Evolutionary conservation across 2,113 vertebrate species (phyloP).

Genomic region (Sterrhoptilus dennistouni): DNA sequence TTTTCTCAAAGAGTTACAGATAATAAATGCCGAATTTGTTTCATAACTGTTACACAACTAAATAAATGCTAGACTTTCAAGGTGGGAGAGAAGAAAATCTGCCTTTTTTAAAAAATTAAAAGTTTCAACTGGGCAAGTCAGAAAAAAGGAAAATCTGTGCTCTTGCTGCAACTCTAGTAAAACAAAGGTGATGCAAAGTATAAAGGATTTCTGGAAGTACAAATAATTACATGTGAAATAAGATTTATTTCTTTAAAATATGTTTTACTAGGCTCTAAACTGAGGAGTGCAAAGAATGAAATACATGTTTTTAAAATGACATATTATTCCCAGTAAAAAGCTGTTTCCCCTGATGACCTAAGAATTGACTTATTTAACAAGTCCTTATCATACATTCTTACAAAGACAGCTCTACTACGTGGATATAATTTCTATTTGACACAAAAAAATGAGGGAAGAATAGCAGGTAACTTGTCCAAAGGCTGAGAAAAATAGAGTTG

Average conservation of each 20-base stretch:
- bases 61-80: not conserved
- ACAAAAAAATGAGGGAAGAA: not conserved
- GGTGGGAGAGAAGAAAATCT: not conserved
- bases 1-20: not conserved
- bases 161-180: not conserved
- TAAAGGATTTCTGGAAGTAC: not conserved
- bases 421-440: not conserved
- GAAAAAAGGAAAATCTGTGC: not conserved
- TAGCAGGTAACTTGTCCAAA: not conserved
- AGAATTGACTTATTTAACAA: not conserved
- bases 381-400: not conserved
- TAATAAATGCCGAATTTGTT: not conserved
- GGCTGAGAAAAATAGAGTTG: not conserved
- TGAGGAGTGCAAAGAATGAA: not conserved
- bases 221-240: not conserved
- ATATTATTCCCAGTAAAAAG: not conserved
- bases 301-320: fast-evolving
- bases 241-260: not conserved
- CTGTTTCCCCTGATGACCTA: not conserved
- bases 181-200: not conserved
- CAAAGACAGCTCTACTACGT: not conserved
- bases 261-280: not conserved
- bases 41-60: not conserved
- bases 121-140: not conserved
- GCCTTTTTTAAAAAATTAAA: not conserved